Percentiles rank a stretch among this genome's conserved stretches.
Conservation (phyloP, 2,797 vertebrate genomes). For the Vipera ursinii region DNA sequence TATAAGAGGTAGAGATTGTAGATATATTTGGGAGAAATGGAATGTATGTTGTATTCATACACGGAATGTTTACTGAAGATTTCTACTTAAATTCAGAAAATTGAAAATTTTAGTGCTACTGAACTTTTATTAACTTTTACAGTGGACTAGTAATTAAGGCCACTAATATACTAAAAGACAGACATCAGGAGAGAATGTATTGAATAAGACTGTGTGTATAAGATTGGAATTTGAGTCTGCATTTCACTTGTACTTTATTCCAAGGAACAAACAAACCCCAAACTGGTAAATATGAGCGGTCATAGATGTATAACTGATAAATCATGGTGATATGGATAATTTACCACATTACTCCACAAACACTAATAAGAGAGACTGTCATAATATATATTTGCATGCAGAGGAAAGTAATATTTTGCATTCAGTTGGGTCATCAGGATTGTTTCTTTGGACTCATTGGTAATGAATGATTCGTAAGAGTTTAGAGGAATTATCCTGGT, state of each 20-base stretch:
- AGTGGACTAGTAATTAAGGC: neutral
- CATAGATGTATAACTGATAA: neutral
- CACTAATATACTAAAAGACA: neutral
- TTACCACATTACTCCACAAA: neutral
- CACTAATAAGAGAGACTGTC: neutral
- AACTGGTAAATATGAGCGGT: neutral
- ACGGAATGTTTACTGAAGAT: neutral
- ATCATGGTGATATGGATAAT: neutral
- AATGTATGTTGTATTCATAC: neutral
- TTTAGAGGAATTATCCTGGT: neutral
- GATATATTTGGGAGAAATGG: neutral
- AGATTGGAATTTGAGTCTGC: neutral
- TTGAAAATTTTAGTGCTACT: neutral
- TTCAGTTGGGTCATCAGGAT: neutral
- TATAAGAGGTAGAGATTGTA: neutral
- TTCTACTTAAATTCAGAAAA: neutral
- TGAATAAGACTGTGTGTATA: neutral
- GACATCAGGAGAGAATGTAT: neutral
- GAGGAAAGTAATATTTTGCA: neutral
- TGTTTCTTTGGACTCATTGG: neutral
- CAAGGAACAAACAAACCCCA: neutral
- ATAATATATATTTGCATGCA: constrained; percentile 9
- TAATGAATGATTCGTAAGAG: neutral
- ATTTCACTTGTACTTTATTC: neutral
- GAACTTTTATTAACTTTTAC: neutral